Evolutionary conservation across 2,113 vertebrate genomes (phyloP).

Genomic region (Pogona vitticeps): DNA sequence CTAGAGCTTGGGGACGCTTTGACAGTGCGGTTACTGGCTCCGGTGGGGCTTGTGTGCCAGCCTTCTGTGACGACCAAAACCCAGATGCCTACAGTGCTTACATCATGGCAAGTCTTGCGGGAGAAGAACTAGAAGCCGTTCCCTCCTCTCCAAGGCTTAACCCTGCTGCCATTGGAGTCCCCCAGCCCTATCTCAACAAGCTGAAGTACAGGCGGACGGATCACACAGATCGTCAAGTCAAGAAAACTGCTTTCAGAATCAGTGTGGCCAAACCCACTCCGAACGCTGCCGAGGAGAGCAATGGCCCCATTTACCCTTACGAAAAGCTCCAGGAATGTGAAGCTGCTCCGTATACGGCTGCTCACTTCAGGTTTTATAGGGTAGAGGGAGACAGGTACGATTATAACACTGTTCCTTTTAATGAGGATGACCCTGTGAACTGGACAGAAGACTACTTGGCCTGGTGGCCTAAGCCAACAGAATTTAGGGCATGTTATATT

Average conservation of each 20-base stretch:
- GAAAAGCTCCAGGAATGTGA: conserved; percentile 90
- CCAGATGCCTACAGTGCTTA: conserved; percentile 90
- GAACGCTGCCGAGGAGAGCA: conserved; percentile 87
- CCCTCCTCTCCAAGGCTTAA: conserved; percentile 90
- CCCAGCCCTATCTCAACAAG: conserved; percentile 89
- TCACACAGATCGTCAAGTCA: conserved; percentile 85
- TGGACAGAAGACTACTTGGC: conserved; percentile 96
- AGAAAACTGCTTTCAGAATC: conserved; percentile 95
- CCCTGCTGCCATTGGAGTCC: conserved; percentile 89
- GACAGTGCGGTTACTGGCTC: conserved; percentile 92
- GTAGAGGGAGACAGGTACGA: conserved; percentile 93
- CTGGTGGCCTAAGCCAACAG: conserved; percentile 98
- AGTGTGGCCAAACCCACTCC: conserved; percentile 90
- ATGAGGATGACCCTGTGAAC: conserved; percentile 95
- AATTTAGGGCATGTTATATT: conserved; percentile 95
- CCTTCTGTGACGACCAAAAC: conserved; percentile 92
- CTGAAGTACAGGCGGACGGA: conserved; percentile 93
- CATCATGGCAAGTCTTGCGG: conserved; percentile 90
- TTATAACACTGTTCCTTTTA: conserved; percentile 95
- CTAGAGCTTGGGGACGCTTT: conserved; percentile 94
- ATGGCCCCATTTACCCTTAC: conserved; percentile 91
- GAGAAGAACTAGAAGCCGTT: conserved; percentile 93
- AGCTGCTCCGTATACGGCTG: conserved; percentile 85
- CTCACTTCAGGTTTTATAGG: conserved; percentile 95
- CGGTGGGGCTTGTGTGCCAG: conserved; percentile 91